These are phyloP conservation scores for Petrocephalus schoutedeni DNA, from an alignment of 2,797 vertebrate species.

Conservation along the genomic window DNA sequence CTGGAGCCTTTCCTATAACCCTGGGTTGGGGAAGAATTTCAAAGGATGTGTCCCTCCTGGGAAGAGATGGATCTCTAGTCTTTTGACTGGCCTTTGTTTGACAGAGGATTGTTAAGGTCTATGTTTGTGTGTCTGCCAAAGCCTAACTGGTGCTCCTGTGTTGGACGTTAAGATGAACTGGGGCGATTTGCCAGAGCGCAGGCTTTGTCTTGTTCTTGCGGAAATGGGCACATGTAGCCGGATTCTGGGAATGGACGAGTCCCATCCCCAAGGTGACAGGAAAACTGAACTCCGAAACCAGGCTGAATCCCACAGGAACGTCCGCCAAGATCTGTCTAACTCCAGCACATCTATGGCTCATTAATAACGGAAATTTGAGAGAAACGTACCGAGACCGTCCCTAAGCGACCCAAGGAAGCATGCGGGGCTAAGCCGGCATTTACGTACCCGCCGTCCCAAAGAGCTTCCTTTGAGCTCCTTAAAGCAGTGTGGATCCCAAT, in stretches of 20 bases:
- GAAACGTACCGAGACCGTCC: not conserved
- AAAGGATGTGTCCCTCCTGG: not conserved
- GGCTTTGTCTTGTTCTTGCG: not conserved
- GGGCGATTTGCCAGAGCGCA: not conserved
- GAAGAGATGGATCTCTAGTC: not conserved
- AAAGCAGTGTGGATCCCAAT: not conserved
- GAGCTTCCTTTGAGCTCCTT: not conserved
- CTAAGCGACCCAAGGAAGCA: not conserved
- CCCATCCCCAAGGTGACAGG: not conserved
- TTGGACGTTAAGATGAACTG: not conserved
- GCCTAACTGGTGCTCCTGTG: not conserved
- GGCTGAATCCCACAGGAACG: not conserved
- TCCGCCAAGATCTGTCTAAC: not conserved
- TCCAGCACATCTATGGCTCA: not conserved
- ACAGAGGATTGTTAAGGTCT: not conserved
- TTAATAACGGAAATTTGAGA: not conserved
- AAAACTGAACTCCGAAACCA: not conserved
- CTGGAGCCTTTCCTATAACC: not conserved
- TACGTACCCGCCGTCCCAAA: not conserved
- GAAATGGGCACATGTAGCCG: not conserved
- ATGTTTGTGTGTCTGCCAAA: not conserved
- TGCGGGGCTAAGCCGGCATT: not conserved
- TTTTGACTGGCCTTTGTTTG: not conserved
- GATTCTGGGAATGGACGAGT: not conserved
- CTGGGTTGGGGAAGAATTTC: not conserved